These are phyloP conservation scores for Bujurquina vittata DNA, from an alignment of 2,113 vertebrate species.

Conservation along the genomic window DNA sequence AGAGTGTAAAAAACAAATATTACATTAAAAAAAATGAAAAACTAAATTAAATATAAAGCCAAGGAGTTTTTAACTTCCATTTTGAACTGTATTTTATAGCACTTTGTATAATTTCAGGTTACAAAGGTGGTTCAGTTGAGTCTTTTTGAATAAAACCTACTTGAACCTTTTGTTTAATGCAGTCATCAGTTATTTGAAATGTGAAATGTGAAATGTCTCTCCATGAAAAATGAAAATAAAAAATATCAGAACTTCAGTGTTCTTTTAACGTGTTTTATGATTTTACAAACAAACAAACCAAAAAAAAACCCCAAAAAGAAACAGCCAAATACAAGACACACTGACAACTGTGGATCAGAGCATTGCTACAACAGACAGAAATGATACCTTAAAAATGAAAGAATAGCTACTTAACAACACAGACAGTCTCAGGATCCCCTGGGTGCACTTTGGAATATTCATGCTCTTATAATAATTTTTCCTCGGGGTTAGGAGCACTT, in stretches of 20 bases:
- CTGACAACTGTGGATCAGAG: slow-evolving; percentile 5
- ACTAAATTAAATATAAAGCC: not conserved
- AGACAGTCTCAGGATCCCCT: slow-evolving; percentile 30
- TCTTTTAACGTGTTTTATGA: not conserved
- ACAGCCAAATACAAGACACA: not conserved
- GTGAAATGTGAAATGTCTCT: not conserved
- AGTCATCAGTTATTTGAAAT: not conserved
- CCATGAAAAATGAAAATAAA: not conserved
- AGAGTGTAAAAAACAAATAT: not conserved
- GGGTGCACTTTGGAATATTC: slow-evolving; percentile 62
- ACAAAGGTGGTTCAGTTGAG: not conserved
- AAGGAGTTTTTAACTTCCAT: not conserved
- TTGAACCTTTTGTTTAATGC: not conserved
- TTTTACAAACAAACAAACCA: not conserved
- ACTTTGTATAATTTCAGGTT: not conserved
- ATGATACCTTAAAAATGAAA: slow-evolving; percentile 26
- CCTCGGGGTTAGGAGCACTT: slow-evolving; percentile 56
- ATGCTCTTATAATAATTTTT: slow-evolving; percentile 63
- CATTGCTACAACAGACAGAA: slow-evolving; percentile 7
- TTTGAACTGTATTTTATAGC: not conserved
- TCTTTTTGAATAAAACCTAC: not conserved
- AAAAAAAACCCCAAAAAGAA: not conserved
- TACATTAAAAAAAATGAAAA: not conserved
- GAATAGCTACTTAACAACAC: slow-evolving; percentile 47
- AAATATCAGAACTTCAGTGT: not conserved